Evolutionary conservation across 1,140 invertebrate genomes (phyloP).

Genomic region (Chironomus striatipennis): DNA sequence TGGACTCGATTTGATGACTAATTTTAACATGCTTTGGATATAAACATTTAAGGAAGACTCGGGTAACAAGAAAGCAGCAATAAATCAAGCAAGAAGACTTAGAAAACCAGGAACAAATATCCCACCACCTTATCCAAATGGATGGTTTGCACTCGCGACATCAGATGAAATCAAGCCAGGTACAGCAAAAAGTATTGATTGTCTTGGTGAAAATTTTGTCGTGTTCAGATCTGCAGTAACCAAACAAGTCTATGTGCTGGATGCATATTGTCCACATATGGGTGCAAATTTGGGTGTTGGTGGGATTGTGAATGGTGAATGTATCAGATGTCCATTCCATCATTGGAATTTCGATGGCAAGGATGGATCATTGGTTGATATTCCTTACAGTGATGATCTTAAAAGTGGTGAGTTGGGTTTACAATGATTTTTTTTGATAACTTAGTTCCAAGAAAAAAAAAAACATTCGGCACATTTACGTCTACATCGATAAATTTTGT

Average conservation of each 20-base stretch:
- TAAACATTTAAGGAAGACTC: background rate
- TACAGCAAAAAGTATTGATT: conserved; percentile 54
- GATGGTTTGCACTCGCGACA: conserved; percentile 76
- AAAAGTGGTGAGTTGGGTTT: background rate
- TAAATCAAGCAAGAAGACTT: background rate
- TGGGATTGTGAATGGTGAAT: conserved; percentile 62
- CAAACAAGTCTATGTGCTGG: conserved; percentile 56
- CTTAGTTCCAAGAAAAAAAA: no score
- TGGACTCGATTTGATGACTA: background rate
- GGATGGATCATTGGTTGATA: conserved; percentile 59
- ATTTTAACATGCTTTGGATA: background rate
- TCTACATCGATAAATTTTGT: background rate
- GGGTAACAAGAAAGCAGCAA: background rate
- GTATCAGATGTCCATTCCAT: conserved; percentile 84
- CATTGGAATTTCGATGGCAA: conserved; percentile 68
- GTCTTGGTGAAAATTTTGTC: conserved; percentile 67
- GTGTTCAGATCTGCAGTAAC: conserved; percentile 56
- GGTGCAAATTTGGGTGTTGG: conserved; percentile 77
- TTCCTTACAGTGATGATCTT: conserved; percentile 50
- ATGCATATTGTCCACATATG: conserved; percentile 84
- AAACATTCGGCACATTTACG: no score
- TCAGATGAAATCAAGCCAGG: conserved; percentile 52
- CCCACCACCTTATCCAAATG: conserved; percentile 81
- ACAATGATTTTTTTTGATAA: no score
- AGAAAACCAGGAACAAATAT: conserved; percentile 46